Evolutionary conservation across 1,140 invertebrate genomes (phyloP), one percentile per base, ranked within the genome.

Genomic region (Atta texana): DNA sequence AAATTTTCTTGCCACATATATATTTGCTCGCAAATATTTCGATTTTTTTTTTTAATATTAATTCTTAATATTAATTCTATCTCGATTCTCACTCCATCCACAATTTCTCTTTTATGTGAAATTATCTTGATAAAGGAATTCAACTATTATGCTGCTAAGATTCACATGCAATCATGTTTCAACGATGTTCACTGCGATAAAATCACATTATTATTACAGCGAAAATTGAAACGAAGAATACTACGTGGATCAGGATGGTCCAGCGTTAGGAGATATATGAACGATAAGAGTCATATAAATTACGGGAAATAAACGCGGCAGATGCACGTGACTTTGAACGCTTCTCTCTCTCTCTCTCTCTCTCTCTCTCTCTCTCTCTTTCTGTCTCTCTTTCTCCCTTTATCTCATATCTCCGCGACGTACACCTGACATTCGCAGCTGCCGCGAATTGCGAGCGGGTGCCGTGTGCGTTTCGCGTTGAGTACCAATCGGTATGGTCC

Each of bases 221-320:
- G 24, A 10, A 28, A n/a, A 28, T 5, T 8, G 49, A 31, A 71
- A 53, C 24, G 24, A 55, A 44, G 28, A 12, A 10, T 21, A 3
- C 44, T 14, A 53, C n/a, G 24, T 64, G 76, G 14, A 34, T 78
- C 49, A 8, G 31, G 14, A n/a, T 21, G 69, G 24, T 74, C 55
- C 69, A 61, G 66, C 76, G 82, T 89, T 88, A 53, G 24, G 31
- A 34, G 44, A 64, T 87, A 74, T 76, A 78, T 89, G 85, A 69
- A 90, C 77, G 88, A 82, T 49, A 69, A 64, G 72, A 71, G 85
- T 81, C 85, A 87, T 89, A 89, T 90, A 90, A 90, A 89, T 90
- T 90, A 90, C 85, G 57, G 53, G 77, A 89, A 89, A 87, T 90
- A 89, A 90, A 90, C 88, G 85, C 81, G 78, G 66, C 89, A 90